A percentile compares a stretch with the other conserved stretches of the same genome.
These are phyloP conservation scores for Chaetodon auriga DNA, from an alignment of 2,113 vertebrate species.

Conservation along the genomic window DNA sequence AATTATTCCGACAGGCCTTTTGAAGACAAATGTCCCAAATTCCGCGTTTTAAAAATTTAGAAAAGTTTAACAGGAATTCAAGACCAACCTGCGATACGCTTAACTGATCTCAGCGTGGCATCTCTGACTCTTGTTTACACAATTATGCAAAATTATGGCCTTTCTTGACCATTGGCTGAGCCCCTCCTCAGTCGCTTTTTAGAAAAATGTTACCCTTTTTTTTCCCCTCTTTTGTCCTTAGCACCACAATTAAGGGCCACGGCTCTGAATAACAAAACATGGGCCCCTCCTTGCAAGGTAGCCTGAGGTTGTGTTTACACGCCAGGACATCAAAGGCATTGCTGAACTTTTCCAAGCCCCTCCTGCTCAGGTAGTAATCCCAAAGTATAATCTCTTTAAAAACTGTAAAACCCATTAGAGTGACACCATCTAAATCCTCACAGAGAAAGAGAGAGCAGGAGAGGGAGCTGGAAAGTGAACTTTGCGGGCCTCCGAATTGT, in stretches of 20 bases:
- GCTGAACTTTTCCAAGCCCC: conserved; percentile 81
- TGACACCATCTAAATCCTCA: conserved; percentile 83
- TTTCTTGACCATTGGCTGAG: conserved; percentile 58
- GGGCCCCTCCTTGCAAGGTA: conserved; percentile 76
- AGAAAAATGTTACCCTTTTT: conserved; percentile 78
- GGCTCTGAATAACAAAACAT: conserved; percentile 85
- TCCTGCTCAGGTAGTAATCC: conserved; percentile 86
- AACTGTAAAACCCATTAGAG: conserved; percentile 86
- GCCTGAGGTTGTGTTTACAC: conserved; percentile 85
- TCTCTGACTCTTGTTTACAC: conserved; percentile 52
- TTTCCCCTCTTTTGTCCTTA: conserved; percentile 75
- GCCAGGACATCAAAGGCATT: conserved; percentile 85
- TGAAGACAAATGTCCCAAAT: conserved; percentile 3
- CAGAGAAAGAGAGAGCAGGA: conserved; percentile 45
- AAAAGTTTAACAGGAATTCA: conserved; percentile 11
- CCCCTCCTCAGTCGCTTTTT: conserved; percentile 65
- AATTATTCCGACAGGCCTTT: conserved; percentile 2
- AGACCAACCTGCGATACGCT: conserved; percentile 32
- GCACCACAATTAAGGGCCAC: conserved; percentile 82
- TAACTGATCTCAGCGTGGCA: conserved; percentile 48
- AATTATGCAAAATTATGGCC: conserved; percentile 70
- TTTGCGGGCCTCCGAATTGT: conserved; percentile 51
- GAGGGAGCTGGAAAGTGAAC: conserved; percentile 47
- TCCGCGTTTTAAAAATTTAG: background rate
- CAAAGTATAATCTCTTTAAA: conserved; percentile 84